Evolutionary conservation across 2,113 vertebrate species (phyloP), one percentile per base, ranked within the genome.

Genomic region (Pungitius pungitius): DNA sequence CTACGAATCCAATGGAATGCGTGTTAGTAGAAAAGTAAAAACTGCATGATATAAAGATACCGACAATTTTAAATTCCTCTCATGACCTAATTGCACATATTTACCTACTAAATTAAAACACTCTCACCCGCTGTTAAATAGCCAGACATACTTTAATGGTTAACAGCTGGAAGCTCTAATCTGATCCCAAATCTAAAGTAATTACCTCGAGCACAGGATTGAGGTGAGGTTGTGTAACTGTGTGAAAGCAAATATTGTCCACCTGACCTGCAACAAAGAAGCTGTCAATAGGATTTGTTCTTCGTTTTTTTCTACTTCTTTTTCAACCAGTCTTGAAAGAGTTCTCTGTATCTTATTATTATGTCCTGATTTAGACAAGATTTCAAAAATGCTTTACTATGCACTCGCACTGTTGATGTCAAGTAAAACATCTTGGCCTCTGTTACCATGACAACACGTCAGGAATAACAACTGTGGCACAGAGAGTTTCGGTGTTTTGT

Each of bases 381-480:
- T 24, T 18, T 20, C 6, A 17, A 24, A 27, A 63, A 49, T 17
- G 26, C 2, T 60, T 13, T 10, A 9, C 10, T 3, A 43, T 10
- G 18, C 17, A 24, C 26, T 33, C 4, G 8, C 10, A 4, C 20
- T 54, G 3, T 35, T 75, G 18, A 81, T 2, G 42, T 55, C 54
- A 35, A 33, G 30, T 73, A 55, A 61, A 30, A 47, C 11, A 33
- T 1, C 1, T 57, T 22, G 70, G 60, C 60, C 54, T 65, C 10
- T 24, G 55, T 86, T 60, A n/a, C 80, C 75, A 87, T 79, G 60
- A 87, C 77, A 90, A 88, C 81, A 79, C 47, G 55, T 69, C 65
- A 61, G 27, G 18, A 73, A 55, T 30, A 77, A 80, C 81, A 91
- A 83, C 82, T 88, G 81, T 73, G 57, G 59, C 51, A 74, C 68